Conservation (phyloP, 2,888 invertebrate species). For the Spilarctia lutea region DNA sequence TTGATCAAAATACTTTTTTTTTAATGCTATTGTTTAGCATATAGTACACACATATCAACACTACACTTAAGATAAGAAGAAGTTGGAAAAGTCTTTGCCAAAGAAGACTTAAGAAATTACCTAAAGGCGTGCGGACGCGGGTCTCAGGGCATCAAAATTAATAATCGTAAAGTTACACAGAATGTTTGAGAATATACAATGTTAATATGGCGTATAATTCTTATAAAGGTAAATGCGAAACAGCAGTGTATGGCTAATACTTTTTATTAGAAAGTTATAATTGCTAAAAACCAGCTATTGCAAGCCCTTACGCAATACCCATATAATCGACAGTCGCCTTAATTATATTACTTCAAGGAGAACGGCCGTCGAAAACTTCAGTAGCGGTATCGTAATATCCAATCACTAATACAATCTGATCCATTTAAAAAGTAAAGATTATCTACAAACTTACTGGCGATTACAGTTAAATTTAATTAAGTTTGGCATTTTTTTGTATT, state of each 20-base stretch:
- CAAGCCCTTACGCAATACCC: neutral
- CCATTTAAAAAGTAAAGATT: conserved; percentile 35
- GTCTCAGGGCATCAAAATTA: neutral
- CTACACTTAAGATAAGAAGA: neutral
- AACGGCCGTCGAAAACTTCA: conserved; percentile 11
- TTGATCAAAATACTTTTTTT: neutral
- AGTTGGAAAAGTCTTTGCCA: neutral
- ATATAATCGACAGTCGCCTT: neutral
- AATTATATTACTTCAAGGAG: conserved; percentile 19
- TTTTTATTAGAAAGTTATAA: neutral
- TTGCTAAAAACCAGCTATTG: neutral
- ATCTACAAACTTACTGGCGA: conserved; percentile 22
- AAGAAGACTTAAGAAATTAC: neutral
- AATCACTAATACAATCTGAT: conserved; percentile 21
- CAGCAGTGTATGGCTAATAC: neutral
- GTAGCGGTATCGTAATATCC: neutral
- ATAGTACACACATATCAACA: neutral
- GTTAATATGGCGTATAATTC: too few relatives aligned
- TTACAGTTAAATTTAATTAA: conserved; percentile 29
- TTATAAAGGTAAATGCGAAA: neutral
- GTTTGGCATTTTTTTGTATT: too few relatives aligned
- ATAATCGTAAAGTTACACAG: too few relatives aligned
- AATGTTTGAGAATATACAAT: too few relatives aligned
- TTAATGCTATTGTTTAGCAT: neutral
- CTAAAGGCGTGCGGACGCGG: neutral